Conservation (phyloP, 1,140 invertebrate species). For the Hesperophylax magnus region DNA sequence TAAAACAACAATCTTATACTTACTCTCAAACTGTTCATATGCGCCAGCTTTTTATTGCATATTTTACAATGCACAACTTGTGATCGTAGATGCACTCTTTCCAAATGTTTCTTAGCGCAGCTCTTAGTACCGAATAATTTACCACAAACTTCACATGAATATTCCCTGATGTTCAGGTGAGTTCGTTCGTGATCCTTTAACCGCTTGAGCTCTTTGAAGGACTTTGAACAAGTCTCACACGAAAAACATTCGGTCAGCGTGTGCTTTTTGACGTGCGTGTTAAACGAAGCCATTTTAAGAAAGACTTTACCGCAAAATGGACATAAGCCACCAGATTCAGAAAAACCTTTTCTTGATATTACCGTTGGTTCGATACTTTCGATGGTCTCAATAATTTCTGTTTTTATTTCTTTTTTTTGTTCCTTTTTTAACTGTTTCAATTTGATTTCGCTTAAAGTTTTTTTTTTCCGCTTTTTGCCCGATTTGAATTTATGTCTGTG, state of each 20-base stretch:
- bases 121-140: slow-evolving; percentile 49
- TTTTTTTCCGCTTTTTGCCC: slow-evolving; percentile 35
- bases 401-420: slow-evolving; percentile 25
- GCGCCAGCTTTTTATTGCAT: slow-evolving; percentile 54
- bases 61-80: slow-evolving; percentile 51
- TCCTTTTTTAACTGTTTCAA: slow-evolving; percentile 18
- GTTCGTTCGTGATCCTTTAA: slow-evolving; percentile 53
- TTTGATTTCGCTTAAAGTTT: slow-evolving; percentile 30
- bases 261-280: slow-evolving; percentile 49
- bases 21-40: slow-evolving; percentile 49
- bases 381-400: not conserved
- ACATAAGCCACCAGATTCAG: slow-evolving; percentile 48
- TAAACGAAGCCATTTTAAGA: slow-evolving; percentile 44
- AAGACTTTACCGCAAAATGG: slow-evolving; percentile 54
- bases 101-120: slow-evolving; percentile 51
- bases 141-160: slow-evolving; percentile 53
- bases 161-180: slow-evolving; percentile 54
- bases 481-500: slow-evolving; percentile 36
- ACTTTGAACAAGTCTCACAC: slow-evolving; percentile 45
- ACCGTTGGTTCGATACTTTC: not conserved
- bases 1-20: slow-evolving; percentile 3
- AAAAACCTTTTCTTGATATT: slow-evolving; percentile 6
- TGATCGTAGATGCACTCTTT: slow-evolving; percentile 47
- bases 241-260: slow-evolving; percentile 43
- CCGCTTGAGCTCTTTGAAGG: slow-evolving; percentile 42